Base-by-base conservation (phyloP, 2,888 invertebrate species). In the Eristalinus aeneus region DNA sequence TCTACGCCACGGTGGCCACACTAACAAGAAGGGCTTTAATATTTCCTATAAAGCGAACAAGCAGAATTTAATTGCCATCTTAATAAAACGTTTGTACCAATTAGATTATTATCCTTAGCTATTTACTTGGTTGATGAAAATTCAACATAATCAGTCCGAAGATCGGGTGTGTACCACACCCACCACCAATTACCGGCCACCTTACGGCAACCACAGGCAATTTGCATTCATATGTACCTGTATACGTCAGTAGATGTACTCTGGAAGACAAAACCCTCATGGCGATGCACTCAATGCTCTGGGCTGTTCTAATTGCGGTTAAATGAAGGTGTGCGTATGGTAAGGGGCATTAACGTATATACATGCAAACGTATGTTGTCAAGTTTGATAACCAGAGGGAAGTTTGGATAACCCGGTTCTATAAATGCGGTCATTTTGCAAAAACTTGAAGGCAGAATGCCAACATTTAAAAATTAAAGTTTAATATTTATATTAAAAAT, bases 61-160 rank as follows among this genome's bases (percentile, higher is more conserved):
- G 6, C 6, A 46, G 8, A n/a, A 46, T 16, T 20, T 46, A 20
- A 16, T 46, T 46, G 46, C 16, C n/a, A 46, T 46, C 16, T 46
- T 16, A 46, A 46, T 46, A 16, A 46, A 46, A n/a, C 16, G 46
- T 46, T n/a, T 16, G n/a, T 16, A 46, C n/a, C 46, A 16, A 46
- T 46, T n/a, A 1, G 16, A 65, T 31, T 65, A 16, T 11, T 27
- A 31, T 20, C 54, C 31, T 12, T 12, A 20, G n/a, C 8, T 12
- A 61, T 61, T 61, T 61, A 8, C 71, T 46, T 46, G 34, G 39
- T 46, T 71, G 60, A 71, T 31, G 60, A 39, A 27, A 39, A n/a
- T 39, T 58, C 69, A 53, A 8, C 12, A 20, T 22, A 32, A 4
- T 20, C n/a, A 8, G 20, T 36, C 11, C 20, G n/a, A 61, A 27